phyloP scores from a whole-genome alignment of 1,140 invertebrate species.

The Belonocnema kinseyi region DNA sequence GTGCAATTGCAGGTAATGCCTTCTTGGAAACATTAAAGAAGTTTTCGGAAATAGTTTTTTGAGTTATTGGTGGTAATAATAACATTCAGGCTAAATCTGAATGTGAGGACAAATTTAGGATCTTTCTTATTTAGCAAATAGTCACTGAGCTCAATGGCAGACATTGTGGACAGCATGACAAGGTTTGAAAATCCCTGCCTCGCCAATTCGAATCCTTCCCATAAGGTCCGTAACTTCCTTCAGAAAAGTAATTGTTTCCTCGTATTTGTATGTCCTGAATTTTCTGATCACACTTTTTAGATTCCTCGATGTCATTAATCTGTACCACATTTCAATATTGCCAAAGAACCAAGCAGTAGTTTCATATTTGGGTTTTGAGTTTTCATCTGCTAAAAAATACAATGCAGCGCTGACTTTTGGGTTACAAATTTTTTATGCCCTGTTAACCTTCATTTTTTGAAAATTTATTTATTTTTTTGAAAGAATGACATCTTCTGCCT shows the following conservation, averaged over 20 bases:
- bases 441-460: conserved; percentile 39
- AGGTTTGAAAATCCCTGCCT: too few relatives aligned
- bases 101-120: conserved; percentile 35
- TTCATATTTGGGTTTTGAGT: conserved; percentile 2
- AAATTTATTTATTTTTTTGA: too few relatives aligned
- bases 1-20: too few relatives aligned
- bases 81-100: conserved; percentile 45
- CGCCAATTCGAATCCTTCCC: too few relatives aligned
- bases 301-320: conserved; percentile 32
- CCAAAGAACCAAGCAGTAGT: conserved; percentile 41
- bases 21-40: too few relatives aligned
- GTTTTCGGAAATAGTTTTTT: too few relatives aligned
- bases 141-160: neutral
- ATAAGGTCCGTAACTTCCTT: too few relatives aligned
- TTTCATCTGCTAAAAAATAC: conserved; percentile 26
- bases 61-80: neutral
- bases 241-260: neutral
- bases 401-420: neutral
- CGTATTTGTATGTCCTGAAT: conserved; percentile 32
- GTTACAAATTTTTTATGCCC: conserved; percentile 14
- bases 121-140: conserved; percentile 12
- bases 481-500: too few relatives aligned
- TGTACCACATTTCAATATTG: conserved; percentile 36
- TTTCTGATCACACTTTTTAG: conserved; percentile 18
- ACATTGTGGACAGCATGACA: conserved; percentile 8